A percentile compares a stretch with the other conserved stretches of the same genome.
Evolutionary conservation across 2,888 invertebrate genomes (phyloP).

Genomic region (Timandra comae): DNA sequence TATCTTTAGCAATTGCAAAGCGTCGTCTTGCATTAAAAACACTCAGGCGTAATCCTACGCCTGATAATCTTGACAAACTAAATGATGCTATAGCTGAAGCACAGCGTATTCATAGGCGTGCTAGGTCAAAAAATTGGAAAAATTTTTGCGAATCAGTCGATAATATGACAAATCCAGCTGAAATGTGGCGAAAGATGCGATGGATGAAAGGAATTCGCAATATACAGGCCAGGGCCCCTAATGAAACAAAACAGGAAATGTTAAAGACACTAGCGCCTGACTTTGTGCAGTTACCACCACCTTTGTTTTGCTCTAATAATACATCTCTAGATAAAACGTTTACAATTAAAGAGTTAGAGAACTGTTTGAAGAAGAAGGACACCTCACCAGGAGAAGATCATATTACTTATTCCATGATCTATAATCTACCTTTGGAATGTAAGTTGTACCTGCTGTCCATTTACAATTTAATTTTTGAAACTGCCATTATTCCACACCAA

Average conservation of each 20-base stretch:
- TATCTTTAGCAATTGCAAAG: background rate
- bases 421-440: background rate
- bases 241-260: conserved; percentile 1
- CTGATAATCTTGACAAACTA: background rate
- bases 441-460: conserved; percentile 1
- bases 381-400: conserved; percentile 6
- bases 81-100: background rate
- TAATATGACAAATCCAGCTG: background rate
- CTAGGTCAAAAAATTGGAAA: background rate
- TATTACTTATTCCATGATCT: conserved; percentile 6
- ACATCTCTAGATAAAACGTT: conserved; percentile 1
- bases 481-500: conserved; percentile 3
- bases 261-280: conserved; percentile 12
- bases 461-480: conserved; percentile 5
- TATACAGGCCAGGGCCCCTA: background rate
- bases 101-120: background rate
- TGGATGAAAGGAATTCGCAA: conserved; percentile 11
- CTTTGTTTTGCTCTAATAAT: conserved; percentile 7
- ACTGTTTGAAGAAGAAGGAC: conserved; percentile 3
- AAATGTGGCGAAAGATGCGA: conserved; percentile 1
- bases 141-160: background rate
- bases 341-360: conserved; percentile 1
- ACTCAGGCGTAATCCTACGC: background rate
- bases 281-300: background rate
- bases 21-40: background rate